Percentiles rank a stretch among this genome's conserved stretches.
Evolutionary conservation across 2,113 vertebrate species (phyloP).

Genomic region (Benitochromis conjunctus): DNA sequence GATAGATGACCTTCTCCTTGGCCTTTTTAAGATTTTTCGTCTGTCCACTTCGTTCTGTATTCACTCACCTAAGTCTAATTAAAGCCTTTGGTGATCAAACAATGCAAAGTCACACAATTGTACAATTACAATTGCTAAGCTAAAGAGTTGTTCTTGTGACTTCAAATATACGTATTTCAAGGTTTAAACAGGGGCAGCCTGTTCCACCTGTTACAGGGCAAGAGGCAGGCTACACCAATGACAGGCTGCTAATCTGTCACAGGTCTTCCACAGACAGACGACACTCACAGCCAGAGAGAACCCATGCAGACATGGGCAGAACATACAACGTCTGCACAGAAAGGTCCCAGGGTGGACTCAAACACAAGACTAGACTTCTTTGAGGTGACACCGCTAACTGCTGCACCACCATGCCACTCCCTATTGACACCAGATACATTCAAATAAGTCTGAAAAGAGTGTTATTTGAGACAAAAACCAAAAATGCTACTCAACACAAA

Average conservation of each 20-base stretch:
- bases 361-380: not conserved
- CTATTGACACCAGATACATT: not conserved
- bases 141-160: not conserved
- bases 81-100: slow-evolving; percentile 19
- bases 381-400: not conserved
- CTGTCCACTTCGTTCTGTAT: no score
- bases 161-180: not conserved
- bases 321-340: not conserved
- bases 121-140: not conserved
- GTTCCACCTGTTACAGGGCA: not conserved
- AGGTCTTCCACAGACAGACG: not conserved
- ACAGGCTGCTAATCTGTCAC: not conserved
- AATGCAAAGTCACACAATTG: not conserved
- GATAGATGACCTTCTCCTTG: not conserved
- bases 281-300: not conserved
- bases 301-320: not conserved
- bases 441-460: not conserved
- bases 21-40: not conserved
- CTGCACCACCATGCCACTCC: not conserved
- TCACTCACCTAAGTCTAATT: not conserved
- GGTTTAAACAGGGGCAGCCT: not conserved
- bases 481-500: not conserved
- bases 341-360: not conserved
- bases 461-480: not conserved
- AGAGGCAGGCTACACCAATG: not conserved